These are phyloP conservation scores for Pyrocoelia pectoralis DNA, from an alignment of 2,888 invertebrate species.

Conservation along the genomic window DNA sequence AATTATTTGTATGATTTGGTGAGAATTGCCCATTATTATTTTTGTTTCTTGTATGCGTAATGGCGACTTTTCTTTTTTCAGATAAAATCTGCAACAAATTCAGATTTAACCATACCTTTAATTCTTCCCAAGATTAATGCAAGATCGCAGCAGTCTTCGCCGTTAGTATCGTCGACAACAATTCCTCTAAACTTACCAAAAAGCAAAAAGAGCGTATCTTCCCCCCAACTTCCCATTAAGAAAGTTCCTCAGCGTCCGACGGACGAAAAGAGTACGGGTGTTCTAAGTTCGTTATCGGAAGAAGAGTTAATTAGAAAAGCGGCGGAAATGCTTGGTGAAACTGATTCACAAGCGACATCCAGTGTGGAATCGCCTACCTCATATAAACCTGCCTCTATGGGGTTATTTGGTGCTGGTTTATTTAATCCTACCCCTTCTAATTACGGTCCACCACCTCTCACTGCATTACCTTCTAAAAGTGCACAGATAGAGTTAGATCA, in stretches of 20 bases:
- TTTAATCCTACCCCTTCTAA: neutral
- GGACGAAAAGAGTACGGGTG: constrained; percentile 50
- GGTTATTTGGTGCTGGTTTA: neutral
- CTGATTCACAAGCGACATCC: constrained; percentile 39
- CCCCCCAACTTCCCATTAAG: constrained; percentile 8
- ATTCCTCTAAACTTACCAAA: constrained; percentile 57
- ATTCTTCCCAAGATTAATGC: constrained; percentile 56
- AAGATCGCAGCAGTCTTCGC: constrained; percentile 36
- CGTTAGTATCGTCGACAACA: constrained; percentile 43
- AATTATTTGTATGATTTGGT: constrained; percentile 10
- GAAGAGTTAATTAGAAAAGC: constrained; percentile 67
- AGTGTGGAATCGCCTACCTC: neutral
- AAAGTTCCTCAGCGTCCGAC: constrained; percentile 2
- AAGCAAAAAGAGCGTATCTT: constrained; percentile 37
- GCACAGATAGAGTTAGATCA: constrained; percentile 50
- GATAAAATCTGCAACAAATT: neutral
- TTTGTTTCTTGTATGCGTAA: neutral
- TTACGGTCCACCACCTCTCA: constrained; percentile 21
- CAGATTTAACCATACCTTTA: constrained; percentile 57
- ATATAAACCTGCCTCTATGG: neutral
- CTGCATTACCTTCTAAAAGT: constrained; percentile 43
- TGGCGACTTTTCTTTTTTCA: constrained; percentile 8
- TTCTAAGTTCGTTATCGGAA: constrained; percentile 64
- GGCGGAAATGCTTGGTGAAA: constrained; percentile 64
- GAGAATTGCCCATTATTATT: constrained; percentile 6